phyloP scores from a whole-genome alignment of 2,113 vertebrate species.

The Prochilodus magdalenae region DNA sequence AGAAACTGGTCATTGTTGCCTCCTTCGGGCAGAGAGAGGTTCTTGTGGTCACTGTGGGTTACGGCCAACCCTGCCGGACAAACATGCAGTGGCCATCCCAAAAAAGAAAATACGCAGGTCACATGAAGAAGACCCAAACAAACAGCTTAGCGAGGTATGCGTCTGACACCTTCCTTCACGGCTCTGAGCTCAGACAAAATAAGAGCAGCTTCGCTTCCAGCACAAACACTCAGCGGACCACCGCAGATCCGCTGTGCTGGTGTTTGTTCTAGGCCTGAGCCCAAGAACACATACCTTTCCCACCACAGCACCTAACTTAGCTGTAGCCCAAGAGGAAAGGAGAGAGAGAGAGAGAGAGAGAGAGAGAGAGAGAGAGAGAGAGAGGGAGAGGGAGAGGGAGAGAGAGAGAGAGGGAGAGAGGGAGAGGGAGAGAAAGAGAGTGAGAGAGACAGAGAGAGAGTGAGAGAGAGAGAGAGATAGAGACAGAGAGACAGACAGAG shows the following conservation, averaged over 20 bases:
- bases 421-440: not conserved
- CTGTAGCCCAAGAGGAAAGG: not conserved
- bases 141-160: not conserved
- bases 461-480: too few species aligned
- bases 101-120: not conserved
- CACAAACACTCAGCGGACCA: not conserved
- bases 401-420: not conserved
- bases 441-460: not conserved
- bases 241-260: not conserved
- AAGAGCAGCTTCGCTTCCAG: not conserved
- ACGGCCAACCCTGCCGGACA: not conserved
- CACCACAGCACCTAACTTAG: slow-evolving; percentile 1
- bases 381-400: not conserved
- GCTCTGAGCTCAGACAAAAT: not conserved
- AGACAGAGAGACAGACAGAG: not conserved
- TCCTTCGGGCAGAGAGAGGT: not conserved
- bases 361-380: not conserved
- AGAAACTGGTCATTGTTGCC: slow-evolving; percentile 21
- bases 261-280: slow-evolving; percentile 15
- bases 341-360: not conserved
- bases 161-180: not conserved
- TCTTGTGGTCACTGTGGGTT: not conserved
- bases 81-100: slow-evolving; percentile 2
- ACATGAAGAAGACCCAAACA: slow-evolving; percentile 27
- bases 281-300: not conserved